Base-by-base conservation (phyloP, 2,888 invertebrate species). In the Graphium colonna region DNA sequence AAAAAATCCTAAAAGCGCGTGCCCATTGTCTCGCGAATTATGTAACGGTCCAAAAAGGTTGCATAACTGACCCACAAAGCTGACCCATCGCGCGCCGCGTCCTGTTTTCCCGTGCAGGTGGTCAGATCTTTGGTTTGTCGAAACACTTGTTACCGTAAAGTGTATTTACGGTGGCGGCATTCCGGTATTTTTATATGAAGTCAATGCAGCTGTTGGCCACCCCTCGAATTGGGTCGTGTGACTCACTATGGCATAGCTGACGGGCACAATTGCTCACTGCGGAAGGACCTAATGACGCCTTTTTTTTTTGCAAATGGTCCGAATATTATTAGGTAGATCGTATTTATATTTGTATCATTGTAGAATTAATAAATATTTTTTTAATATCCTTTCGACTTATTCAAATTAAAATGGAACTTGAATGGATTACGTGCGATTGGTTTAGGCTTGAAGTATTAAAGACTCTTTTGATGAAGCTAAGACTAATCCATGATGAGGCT, bases 171-270 rank as follows among this genome's bases (percentile, higher is more conserved):
- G 10, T 17, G 5, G 9, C 16, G 36, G n/a, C 17, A 21, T n/a
- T n/a, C 8, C 16, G 12, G 10, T 16, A 40, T 52, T 21, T 31
- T 40, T 40, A 38, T 42, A 48, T 43, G 52, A 43, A 43, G 48
- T 38, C 36, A 1, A 5, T 36, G 36, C n/a, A n/a, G 12, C n/a
- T 52, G 52, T 42, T 40, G 47, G 42, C 10, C 38, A 17, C 41
- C 47, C 12, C n/a, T 28, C 12, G 21, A 52, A 52, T 52, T 47
- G 36, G 52, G 47, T 52, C 52, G 28, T 5, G 28, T n/a, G n/a
- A n/a, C n/a, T n/a, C n/a, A n/a, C n/a, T n/a, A n/a, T n/a, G n/a
- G n/a, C n/a, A n/a, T n/a, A n/a, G n/a, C n/a, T n/a, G n/a, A n/a
- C n/a, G n/a, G n/a, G n/a, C n/a, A n/a, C n/a, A n/a, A n/a, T n/a